Evolutionary conservation across 23 tunicate species (phyloP).

Genomic region (Styela plicata): DNA sequence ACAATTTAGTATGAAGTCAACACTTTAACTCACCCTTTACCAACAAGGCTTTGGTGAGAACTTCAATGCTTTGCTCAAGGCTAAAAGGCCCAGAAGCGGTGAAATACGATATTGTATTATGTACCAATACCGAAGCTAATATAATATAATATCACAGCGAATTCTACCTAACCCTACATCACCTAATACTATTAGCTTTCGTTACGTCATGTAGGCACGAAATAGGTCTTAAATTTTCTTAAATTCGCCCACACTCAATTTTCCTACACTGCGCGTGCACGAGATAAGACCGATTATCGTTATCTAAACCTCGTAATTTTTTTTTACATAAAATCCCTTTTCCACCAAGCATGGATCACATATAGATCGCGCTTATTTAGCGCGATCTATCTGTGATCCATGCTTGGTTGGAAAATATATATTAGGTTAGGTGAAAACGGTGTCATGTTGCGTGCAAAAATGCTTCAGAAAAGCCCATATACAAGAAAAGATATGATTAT

Average conservation of each 20-base stretch:
- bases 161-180: not conserved
- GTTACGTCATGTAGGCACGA: not conserved
- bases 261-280: not conserved
- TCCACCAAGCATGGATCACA: not conserved
- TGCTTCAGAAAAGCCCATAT: too few species aligned
- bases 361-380: not conserved
- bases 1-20: too few species aligned
- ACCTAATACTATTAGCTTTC: not conserved
- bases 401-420: not conserved
- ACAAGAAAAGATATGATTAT: not conserved
- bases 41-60: too few species aligned
- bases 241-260: not conserved
- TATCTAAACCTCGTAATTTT: not conserved
- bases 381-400: not conserved
- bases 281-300: not conserved
- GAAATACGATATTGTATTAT: not conserved
- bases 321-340: not conserved
- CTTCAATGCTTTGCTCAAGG: too few species aligned
- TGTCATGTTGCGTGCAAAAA: not conserved
- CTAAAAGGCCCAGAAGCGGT: not conserved
- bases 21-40: too few species aligned
- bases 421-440: not conserved
- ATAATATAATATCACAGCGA: not conserved
- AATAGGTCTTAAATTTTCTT: not conserved
- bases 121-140: not conserved